Evolutionary conservation across 2,113 vertebrate genomes (phyloP), one percentile per base, ranked within the genome.

Genomic region (Corythoichthys haematopterus): DNA sequence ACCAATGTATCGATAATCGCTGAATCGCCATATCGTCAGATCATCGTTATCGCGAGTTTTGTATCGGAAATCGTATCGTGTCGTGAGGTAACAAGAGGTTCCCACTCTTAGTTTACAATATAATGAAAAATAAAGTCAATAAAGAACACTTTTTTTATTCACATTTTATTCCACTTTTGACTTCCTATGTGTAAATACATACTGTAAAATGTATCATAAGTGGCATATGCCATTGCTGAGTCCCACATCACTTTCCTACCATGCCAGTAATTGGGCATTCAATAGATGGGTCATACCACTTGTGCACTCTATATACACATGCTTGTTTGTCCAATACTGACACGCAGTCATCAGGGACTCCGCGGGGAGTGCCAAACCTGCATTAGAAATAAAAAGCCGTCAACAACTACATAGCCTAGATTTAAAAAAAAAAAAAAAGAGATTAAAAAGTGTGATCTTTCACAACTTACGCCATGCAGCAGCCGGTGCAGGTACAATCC

Each of bases 301-400:
- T 87, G 37, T 78, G 70, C n/a, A 89, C 83, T 2, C 59, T 60
- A 65, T 75, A 87, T 64, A 67, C 0, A 71, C 88, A 90, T n/a
- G 28, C 7, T 1, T 12, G 0, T 2, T 10, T 0, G 68, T 88
- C 69, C 38, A 88, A 84, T 46, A 82, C 77, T 50, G 72, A 63
- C 61, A 70, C 68, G 43, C 87, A 90, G 43, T 87, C 84, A 0
- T 45, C 43, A 2, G 85, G 68, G 71, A 84, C 72, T 0, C 0
- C 0, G 0, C 0, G 6, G 4, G 85, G 86, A 2, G 4, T 84
- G 6, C 0, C 0, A 69, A 46, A 89, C 7, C 85, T 90, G 78
- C 20, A 78, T 8, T 12, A 13, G 53, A 66, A 4, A 66, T 33
- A 73, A 14, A 63, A 6, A 43, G 40, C 20, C 1, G 20, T 36